Percentiles rank a stretch among this genome's conserved stretches.
phyloP scores from a whole-genome alignment of 92 coral and sea anemone genomes.

The Phenganax marumi region DNA sequence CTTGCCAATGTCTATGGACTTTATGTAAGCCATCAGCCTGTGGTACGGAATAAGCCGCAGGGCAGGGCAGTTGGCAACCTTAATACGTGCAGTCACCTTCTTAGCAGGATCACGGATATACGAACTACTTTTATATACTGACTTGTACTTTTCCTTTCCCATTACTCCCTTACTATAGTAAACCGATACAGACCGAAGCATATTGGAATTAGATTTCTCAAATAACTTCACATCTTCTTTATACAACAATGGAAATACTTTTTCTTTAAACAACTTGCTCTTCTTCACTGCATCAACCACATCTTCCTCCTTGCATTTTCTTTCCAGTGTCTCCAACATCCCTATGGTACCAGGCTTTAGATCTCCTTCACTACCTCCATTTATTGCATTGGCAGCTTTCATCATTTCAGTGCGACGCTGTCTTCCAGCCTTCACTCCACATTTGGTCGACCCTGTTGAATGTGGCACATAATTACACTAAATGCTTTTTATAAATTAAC shows the following conservation, averaged over 20 bases:
- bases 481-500: too few species aligned
- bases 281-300: conserved; percentile 23
- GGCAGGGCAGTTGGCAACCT: conserved; percentile 35
- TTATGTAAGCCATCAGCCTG: conserved; percentile 33
- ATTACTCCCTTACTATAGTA: conserved; percentile 25
- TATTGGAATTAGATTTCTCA: conserved; percentile 15
- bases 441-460: neutral
- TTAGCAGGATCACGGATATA: conserved; percentile 1
- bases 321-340: conserved; percentile 9
- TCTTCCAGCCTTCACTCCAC: conserved; percentile 22
- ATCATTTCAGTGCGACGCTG: conserved; percentile 4
- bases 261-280: conserved; percentile 18
- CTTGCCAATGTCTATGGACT: conserved; percentile 34
- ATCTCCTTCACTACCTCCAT: conserved; percentile 17
- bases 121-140: conserved; percentile 17
- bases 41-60: conserved; percentile 30
- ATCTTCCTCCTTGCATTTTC: neutral
- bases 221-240: conserved; percentile 15
- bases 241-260: neutral
- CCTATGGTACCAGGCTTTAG: conserved; percentile 10
- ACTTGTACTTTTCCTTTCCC: conserved; percentile 29
- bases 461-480: too few species aligned
- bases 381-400: conserved; percentile 16
- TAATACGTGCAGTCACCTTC: neutral
- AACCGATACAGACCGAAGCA: conserved; percentile 33